Evolutionary conservation across 1,140 invertebrate genomes (phyloP), one percentile per base, ranked within the genome.

Genomic region (Tribolium madens): DNA sequence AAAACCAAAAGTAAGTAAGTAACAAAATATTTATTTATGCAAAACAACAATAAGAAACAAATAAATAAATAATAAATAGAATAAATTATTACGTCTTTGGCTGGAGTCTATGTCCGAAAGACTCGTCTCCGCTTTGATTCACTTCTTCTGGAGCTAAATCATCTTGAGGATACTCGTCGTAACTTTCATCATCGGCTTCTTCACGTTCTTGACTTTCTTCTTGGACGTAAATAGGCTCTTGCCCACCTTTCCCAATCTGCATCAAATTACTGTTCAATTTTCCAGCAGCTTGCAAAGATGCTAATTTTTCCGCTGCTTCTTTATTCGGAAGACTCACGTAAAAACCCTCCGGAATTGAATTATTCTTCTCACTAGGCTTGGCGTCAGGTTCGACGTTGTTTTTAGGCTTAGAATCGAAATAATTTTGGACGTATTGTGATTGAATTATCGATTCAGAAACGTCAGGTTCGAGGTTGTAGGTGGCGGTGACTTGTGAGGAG

Each of bases 261-360:
- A 82, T 81, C 10, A 81, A 74, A 60, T 81, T 82, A 12, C 73
- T 84, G 46, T 84, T 83, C 6, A 83, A 64, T 73, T 88, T 87
- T n/a, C 88, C 88, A 12, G 88, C 88, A 10, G 87, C 86, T 71
- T 89, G 88, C 2, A 90, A 77, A 0, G 86, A 85, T 1, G 88
- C 87, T 18, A 90, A 82, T 68, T 87, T 86, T 68, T 90, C 88
- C 1, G 88, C 88, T 0, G 87, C 84, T 50, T 90, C 86, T 69
- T 86, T 85, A 76, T 86, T 89, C 0, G 89, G 87, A 14, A 90
- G 80, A 0, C 86, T 87, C 5, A 88, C 86, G 73, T 88, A 89
- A 68, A 72, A 60, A 36, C 6, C 75, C 52, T 12, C 26, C 14
- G 15, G 70, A 31, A 71, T 36, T 10, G 42, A 48, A 9, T 7